A percentile compares a stretch with the other conserved stretches of the same genome.
These are phyloP conservation scores for Batillaria attramentaria DNA, from an alignment of 1,140 invertebrate genomes.

Conservation along the genomic window DNA sequence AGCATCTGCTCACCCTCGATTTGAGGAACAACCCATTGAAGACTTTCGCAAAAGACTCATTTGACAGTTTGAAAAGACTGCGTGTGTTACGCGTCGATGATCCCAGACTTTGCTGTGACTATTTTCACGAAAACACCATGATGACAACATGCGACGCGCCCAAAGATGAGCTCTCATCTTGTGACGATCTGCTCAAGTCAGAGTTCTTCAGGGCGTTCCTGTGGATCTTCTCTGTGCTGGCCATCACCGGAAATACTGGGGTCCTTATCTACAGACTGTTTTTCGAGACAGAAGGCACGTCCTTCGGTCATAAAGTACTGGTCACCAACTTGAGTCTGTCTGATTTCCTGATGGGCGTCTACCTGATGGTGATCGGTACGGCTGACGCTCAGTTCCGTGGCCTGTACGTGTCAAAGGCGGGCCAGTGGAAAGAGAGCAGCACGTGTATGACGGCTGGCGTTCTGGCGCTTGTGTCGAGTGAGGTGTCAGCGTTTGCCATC, in stretches of 20 bases:
- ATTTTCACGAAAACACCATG: not conserved
- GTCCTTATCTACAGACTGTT: conserved; percentile 33
- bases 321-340: conserved; percentile 53
- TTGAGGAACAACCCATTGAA: conserved; percentile 27
- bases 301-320: conserved; percentile 34
- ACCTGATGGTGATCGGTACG: conserved; percentile 56
- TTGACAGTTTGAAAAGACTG: conserved; percentile 27
- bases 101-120: conserved; percentile 47
- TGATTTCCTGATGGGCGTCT: conserved; percentile 65
- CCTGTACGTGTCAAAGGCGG: conserved; percentile 48
- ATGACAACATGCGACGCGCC: conserved; percentile 33
- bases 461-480: conserved; percentile 49
- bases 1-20: conserved; percentile 21
- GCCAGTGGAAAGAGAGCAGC: conserved; percentile 47
- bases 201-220: conserved; percentile 34
- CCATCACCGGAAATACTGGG: conserved; percentile 48
- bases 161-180: conserved; percentile 50
- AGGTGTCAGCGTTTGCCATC: conserved; percentile 56
- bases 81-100: conserved; percentile 30
- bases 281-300: not conserved
- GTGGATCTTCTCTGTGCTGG: conserved; percentile 44
- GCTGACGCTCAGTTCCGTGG: conserved; percentile 52
- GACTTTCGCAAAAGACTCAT: conserved; percentile 28
- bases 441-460: conserved; percentile 53
- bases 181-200: conserved; percentile 44